Evolutionary conservation across 2,113 vertebrate genomes (phyloP).

Genomic region (Thermophis baileyi): DNA sequence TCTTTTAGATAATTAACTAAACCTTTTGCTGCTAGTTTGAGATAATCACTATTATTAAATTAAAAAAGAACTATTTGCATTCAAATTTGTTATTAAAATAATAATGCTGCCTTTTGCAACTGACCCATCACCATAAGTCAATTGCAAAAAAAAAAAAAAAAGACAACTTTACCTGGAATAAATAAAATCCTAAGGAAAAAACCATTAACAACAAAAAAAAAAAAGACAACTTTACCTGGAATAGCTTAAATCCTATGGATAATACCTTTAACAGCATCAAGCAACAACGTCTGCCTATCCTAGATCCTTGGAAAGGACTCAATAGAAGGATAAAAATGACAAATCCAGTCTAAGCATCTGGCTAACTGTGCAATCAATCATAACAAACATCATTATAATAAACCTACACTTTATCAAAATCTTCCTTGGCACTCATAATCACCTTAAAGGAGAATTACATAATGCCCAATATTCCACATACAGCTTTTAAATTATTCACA

Average conservation of each 20-base stretch:
- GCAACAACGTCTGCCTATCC: background rate
- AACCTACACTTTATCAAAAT: background rate
- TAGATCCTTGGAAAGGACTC: background rate
- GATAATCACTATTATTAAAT: background rate
- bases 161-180: too few relatives aligned
- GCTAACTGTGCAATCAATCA: background rate
- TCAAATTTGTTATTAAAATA: background rate
- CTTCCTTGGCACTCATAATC: background rate
- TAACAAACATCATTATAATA: background rate
- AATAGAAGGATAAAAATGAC: background rate
- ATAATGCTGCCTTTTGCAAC: background rate
- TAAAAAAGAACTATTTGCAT: background rate
- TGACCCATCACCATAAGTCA: background rate
- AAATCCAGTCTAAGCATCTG: background rate
- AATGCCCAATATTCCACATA: background rate
- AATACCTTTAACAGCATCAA: background rate
- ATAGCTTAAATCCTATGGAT: too few relatives aligned
- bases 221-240: too few relatives aligned
- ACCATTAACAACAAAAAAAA: too few relatives aligned
- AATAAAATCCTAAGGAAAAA: too few relatives aligned
- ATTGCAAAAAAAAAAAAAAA: too few relatives aligned
- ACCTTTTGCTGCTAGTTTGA: background rate
- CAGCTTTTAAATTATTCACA: background rate
- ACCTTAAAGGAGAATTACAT: background rate
- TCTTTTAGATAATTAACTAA: background rate